These are phyloP conservation scores for Sinocyclocheilus anshuiensis DNA, from an alignment of 2,113 vertebrate species.

Conservation along the genomic window DNA sequence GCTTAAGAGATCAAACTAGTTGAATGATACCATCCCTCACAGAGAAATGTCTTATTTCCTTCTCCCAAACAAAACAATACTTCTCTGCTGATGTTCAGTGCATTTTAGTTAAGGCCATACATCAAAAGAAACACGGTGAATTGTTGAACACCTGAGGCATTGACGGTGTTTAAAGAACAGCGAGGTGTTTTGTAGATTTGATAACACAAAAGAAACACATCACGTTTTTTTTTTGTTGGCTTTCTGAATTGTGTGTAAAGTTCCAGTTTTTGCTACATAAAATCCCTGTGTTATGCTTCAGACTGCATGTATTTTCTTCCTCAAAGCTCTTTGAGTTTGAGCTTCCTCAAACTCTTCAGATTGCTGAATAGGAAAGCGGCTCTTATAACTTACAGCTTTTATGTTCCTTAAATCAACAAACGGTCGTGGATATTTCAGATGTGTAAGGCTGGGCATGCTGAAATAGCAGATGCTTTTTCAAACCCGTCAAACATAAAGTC, in stretches of 20 bases:
- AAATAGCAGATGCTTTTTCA: conserved; percentile 33
- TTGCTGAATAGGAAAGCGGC: conserved; percentile 11
- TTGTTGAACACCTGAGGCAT: conserved; percentile 36
- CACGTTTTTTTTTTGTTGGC: conserved; percentile 63
- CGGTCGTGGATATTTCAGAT: conserved; percentile 21
- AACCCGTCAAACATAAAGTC: conserved; percentile 13
- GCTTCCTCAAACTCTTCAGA: conserved; percentile 10
- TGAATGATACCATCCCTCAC: conserved; percentile 74
- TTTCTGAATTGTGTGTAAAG: conserved; percentile 37
- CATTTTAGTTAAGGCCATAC: conserved; percentile 71
- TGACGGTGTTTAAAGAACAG: conserved; percentile 31
- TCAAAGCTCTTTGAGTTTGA: too few relatives aligned
- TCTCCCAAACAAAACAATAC: conserved; percentile 55
- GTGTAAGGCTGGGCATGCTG: conserved; percentile 17
- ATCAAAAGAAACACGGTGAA: conserved; percentile 67
- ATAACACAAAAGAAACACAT: conserved; percentile 50
- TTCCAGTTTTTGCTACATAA: conserved; percentile 7
- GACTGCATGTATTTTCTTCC: conserved; percentile 5
- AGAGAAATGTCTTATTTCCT: conserved; percentile 79
- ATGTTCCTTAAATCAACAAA: conserved; percentile 34
- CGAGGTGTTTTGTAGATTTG: conserved; percentile 39
- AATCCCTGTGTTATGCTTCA: not conserved
- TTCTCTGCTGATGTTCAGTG: conserved; percentile 68
- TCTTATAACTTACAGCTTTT: conserved; percentile 31
- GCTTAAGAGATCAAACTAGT: conserved; percentile 81